Base-by-base conservation (phyloP, 2,888 invertebrate genomes). In the Marasmarcha lunaedactyla region DNA sequence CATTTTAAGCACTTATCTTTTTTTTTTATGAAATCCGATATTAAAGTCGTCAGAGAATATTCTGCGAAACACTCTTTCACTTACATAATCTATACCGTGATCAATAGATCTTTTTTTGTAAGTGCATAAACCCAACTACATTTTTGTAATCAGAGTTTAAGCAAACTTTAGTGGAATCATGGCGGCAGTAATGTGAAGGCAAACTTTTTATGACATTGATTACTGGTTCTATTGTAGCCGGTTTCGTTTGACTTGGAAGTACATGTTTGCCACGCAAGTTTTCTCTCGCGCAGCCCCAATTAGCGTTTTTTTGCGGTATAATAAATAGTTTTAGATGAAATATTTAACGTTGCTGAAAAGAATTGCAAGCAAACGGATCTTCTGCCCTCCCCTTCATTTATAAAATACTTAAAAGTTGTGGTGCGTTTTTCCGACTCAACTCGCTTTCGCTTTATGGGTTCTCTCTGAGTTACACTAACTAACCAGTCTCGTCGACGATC, bases 131-230 rank as follows among this genome's bases (percentile, higher is more conserved):
- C 11, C 12, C 36, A 46, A 10, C 27, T 13, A 43, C 9, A 35
- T 48, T 45, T 40, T 46, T 46, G 9, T 35, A 40, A 39, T 46
- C 46, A 1, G 13, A 7, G 2, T 46, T 41, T 1, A 48, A 30
- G 27, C 44, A 48, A 1, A 44, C 6, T 35, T 20, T 33, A 14
- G 38, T 39, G 7, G 39, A 37, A 33, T 37, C 37, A 7, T 37
- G 12, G 2, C 54, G 42, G 34, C 48, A 50, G 37, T 52, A 49
- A 38, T 54, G 51, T 2, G 54, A 54, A 7, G 51, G 50, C 10
- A 46, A 36, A 9, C 26, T 38, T 42, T 47, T 46, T 10, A 51
- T 49, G 36, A 46, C 49, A 14, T 41, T 41, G n/a, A 9, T 42
- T 7, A 41, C 41, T 5, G 43, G 7, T 14, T 38, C 35, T 34